phyloP scores from a whole-genome alignment of 2,113 vertebrate genomes.

The Oreocharis arfaki region DNA sequence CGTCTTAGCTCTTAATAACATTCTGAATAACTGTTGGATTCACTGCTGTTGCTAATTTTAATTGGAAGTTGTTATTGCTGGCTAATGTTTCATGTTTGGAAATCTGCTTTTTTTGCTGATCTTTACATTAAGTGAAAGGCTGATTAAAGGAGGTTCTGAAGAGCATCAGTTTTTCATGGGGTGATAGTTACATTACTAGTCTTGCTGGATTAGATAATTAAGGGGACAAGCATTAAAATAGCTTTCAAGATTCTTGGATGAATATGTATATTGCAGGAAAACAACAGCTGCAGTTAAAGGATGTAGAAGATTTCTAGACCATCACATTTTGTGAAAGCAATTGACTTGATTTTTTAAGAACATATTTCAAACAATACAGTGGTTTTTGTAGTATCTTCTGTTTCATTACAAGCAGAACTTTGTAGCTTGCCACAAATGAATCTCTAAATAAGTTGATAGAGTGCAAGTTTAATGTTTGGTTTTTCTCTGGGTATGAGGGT shows the following conservation, averaged over 20 bases:
- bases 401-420: neutral
- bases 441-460: neutral
- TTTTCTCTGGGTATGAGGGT: neutral
- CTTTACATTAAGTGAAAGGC: conserved; percentile 6
- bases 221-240: neutral
- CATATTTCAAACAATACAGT: neutral
- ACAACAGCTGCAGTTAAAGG: neutral
- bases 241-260: neutral
- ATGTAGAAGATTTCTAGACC: neutral
- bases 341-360: neutral
- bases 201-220: neutral
- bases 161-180: neutral
- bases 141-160: neutral
- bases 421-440: neutral
- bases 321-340: neutral
- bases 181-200: neutral
- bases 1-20: neutral
- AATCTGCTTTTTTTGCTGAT: neutral
- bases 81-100: conserved; percentile 10
- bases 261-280: neutral
- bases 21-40: neutral
- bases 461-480: neutral
- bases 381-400: neutral
- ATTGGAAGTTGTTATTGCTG: neutral
- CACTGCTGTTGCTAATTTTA: neutral